phyloP scores from a whole-genome alignment of 2,113 vertebrate genomes.

The Xenopus laevis region DNA sequence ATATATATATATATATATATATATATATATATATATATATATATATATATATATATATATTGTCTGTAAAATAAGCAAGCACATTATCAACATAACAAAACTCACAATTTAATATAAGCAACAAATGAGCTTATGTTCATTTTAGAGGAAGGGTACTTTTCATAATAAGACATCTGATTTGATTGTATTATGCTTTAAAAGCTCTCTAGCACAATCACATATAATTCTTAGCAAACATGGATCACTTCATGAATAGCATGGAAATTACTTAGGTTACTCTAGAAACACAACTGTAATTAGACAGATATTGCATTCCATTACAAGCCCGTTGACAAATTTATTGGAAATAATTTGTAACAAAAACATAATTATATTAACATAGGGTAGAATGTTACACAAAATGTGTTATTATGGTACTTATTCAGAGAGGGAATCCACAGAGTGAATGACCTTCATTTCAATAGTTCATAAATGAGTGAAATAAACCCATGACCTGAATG shows the following conservation, averaged over 20 bases:
- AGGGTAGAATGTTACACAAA: conserved; percentile 22
- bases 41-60: too few relatives aligned
- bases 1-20: too few relatives aligned
- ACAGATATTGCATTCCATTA: background rate
- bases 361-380: conserved; percentile 20
- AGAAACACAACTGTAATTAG: background rate
- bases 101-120: too few relatives aligned
- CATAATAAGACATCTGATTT: too few relatives aligned
- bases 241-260: background rate
- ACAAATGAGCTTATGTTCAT: too few relatives aligned
- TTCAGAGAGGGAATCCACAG: conserved; percentile 21
- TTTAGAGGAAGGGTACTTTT: too few relatives aligned
- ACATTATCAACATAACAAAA: too few relatives aligned
- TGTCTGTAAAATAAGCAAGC: too few relatives aligned
- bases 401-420: conserved; percentile 30
- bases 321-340: conserved; percentile 5
- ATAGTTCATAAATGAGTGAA: conserved; percentile 41
- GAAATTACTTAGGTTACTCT: too few relatives aligned
- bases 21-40: too few relatives aligned
- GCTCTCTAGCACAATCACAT: too few relatives aligned
- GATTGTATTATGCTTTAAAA: too few relatives aligned
- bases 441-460: conserved; percentile 25
- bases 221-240: background rate
- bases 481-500: conserved; percentile 10
- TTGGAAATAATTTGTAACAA: conserved; percentile 11